Evolutionary conservation across 1,140 invertebrate genomes (phyloP), one percentile per base, ranked within the genome.

Genomic region (Lordiphosa collinella): DNA sequence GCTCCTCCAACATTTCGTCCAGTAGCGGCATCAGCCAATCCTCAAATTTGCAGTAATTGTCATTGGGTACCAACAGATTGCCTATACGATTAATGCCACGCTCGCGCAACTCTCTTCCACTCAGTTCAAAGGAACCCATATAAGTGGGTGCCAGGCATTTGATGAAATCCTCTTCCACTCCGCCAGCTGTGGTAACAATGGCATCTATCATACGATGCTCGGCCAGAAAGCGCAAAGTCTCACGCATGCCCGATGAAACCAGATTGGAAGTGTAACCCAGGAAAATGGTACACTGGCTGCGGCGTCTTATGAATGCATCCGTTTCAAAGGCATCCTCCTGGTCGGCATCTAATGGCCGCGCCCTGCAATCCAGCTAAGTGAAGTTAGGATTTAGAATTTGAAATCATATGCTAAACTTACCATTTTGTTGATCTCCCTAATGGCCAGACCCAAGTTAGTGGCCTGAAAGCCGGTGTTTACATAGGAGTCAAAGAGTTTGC

Each of bases 31-130:
- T 97, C 0, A 99, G 90, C 98, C 98, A 99, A 87, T 99, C 95
- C 91, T 99, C 98, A 91, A 99, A 99, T 71, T 93, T 91, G 79
- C 98, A 99, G 90, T 99, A 99, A 91, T 99, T 99, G 76, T 98
- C 93, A 91, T 99, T 99, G 4, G 99, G 98, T 1, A 99, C 97
- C 16, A 99, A 90, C 25, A 99, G 91, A 91, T 99, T 99, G 25
- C 99, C 98, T 69, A 98, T 99, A 69, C 99, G 91, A 90, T 99
- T 99, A 31, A 99, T 95, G 7, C 98, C 99, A 65, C 94, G 93
- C 5, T 95, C 93, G 55, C 98, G 91, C 10, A 98, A 91, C 35
- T 90, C 90, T 87, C 92, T 93, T 1, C 95, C 98, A 76, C 93
- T 92, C 50, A 99, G 90, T 87, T 94, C 90, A 90, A 99, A 99